phyloP scores from a whole-genome alignment of 1,140 invertebrate species.

The Microplitis demolitor region DNA sequence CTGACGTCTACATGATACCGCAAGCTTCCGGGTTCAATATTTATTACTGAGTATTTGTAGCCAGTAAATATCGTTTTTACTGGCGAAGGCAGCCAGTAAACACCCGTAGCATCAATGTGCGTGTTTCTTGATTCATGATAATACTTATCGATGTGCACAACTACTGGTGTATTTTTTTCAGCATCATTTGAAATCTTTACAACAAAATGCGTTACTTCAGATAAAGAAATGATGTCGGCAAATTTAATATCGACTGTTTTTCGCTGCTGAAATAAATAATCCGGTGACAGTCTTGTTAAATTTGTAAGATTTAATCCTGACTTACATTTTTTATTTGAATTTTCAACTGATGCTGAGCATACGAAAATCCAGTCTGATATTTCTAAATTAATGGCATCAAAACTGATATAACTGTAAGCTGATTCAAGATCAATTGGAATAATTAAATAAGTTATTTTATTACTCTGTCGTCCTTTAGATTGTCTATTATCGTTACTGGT shows the following conservation, averaged over 20 bases:
- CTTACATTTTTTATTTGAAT: conserved; percentile 51
- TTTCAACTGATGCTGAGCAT: conserved; percentile 66
- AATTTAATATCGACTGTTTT: conserved; percentile 68
- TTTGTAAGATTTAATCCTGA: conserved; percentile 70
- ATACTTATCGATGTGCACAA: conserved; percentile 48
- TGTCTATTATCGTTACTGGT: background rate
- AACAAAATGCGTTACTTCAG: conserved; percentile 72
- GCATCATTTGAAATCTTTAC: conserved; percentile 64
- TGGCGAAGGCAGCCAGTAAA: background rate
- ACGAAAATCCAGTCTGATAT: conserved; percentile 75
- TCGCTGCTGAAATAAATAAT: conserved; percentile 57
- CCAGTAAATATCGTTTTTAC: conserved; percentile 26
- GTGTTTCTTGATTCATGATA: conserved; percentile 31
- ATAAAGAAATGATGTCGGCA: conserved; percentile 62
- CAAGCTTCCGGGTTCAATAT: conserved; percentile 35
- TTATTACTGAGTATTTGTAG: conserved; percentile 20
- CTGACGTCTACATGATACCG: conserved; percentile 44
- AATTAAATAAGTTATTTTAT: conserved; percentile 64
- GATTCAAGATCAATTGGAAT: conserved; percentile 62
- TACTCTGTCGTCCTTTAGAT: conserved; percentile 31
- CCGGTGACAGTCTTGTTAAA: conserved; percentile 64
- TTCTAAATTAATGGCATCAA: conserved; percentile 69
- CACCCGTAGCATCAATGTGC: conserved; percentile 26
- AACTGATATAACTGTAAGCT: conserved; percentile 45
- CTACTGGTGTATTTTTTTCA: conserved; percentile 33